Conservation (phyloP, 2,113 vertebrate genomes). For the Egretta garzetta region DNA sequence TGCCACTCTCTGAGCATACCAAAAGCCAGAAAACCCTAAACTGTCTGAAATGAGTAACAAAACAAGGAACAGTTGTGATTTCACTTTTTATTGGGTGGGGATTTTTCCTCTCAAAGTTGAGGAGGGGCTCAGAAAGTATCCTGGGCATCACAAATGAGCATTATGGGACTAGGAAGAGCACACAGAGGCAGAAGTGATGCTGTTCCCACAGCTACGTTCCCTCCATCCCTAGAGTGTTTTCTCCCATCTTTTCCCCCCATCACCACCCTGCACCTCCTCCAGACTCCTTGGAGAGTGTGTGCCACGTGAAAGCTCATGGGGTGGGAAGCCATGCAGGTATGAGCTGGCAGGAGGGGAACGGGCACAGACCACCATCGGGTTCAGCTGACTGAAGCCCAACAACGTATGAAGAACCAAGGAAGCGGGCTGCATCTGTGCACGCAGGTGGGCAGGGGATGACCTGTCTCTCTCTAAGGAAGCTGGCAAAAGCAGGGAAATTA, state of each 20-base stretch:
- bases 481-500: not conserved
- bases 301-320: not conserved
- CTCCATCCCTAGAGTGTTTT: not conserved
- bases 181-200: not conserved
- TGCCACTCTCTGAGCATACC: not conserved
- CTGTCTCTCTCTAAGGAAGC: not conserved
- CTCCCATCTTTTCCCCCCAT: not conserved
- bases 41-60: not conserved
- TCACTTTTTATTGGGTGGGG: not conserved
- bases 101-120: not conserved
- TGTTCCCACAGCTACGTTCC: not conserved
- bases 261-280: not conserved
- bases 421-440: not conserved
- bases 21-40: not conserved
- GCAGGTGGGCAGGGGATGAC: not conserved
- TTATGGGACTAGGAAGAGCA: not conserved
- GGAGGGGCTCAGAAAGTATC: not conserved
- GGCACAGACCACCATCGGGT: not conserved
- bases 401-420: not conserved
- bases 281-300: not conserved
- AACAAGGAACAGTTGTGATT: not conserved
- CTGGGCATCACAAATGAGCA: not conserved
- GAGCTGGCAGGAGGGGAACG: accelerated
- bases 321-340: not conserved
- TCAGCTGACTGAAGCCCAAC: not conserved